Evolutionary conservation across 2,113 vertebrate genomes (phyloP).

Genomic region (Dicrurus megarhynchus): DNA sequence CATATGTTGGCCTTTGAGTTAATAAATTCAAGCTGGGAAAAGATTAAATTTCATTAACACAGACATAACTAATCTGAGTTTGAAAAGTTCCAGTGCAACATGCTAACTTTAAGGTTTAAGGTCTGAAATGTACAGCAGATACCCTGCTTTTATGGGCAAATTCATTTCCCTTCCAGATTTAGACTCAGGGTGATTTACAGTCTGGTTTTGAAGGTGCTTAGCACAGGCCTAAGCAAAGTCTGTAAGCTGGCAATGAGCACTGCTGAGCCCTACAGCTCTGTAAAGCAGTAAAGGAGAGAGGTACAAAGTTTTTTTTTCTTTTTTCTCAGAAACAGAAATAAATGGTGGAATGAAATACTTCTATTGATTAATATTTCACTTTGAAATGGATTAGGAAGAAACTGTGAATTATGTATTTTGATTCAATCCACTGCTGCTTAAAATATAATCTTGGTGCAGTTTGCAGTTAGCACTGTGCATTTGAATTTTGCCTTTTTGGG

Average conservation of each 20-base stretch:
- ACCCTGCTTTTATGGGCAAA: neutral
- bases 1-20: neutral
- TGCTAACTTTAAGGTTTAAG: neutral
- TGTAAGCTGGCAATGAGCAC: neutral
- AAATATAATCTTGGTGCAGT: conserved; percentile 8
- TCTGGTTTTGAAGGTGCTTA: neutral
- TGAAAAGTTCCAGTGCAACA: neutral
- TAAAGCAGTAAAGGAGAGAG: neutral
- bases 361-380: conserved; percentile 54
- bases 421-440: neutral
- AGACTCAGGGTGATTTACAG: neutral
- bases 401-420: conserved; percentile 31
- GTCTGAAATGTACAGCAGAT: neutral
- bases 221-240: neutral
- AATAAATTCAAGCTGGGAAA: neutral
- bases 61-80: neutral
- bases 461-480: neutral
- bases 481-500: neutral
- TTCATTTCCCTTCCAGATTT: neutral
- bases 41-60: neutral
- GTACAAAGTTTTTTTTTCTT: neutral
- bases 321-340: neutral
- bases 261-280: neutral
- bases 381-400: conserved; percentile 49
- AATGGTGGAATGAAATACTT: conserved; percentile 1